Conservation (phyloP, 1,140 invertebrate species). For the Aphelenchoides avenae region DNA sequence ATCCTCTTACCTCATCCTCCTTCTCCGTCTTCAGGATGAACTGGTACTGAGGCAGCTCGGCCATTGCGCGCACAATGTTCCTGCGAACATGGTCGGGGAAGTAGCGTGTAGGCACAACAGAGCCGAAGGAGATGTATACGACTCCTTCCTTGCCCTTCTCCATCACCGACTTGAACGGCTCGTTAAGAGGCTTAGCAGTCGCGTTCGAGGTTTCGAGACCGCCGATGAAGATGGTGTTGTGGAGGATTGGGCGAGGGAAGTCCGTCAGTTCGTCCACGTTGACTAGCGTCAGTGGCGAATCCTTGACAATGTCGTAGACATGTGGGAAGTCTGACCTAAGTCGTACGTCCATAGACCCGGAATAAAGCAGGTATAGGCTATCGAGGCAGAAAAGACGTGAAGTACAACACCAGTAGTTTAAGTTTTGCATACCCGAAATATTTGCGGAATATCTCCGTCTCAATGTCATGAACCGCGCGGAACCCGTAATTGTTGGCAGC, state of each 20-base stretch:
- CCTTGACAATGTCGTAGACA: conserved; percentile 18
- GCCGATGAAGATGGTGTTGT: conserved; percentile 33
- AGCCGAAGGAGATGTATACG: conserved; percentile 28
- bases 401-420: too few species aligned
- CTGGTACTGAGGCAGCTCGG: conserved; percentile 22
- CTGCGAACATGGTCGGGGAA: conserved; percentile 14
- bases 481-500: too few species aligned
- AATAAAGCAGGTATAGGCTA: too few species aligned
- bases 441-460: too few species aligned
- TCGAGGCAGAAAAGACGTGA: too few species aligned
- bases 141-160: conserved; percentile 31
- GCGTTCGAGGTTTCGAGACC: conserved; percentile 23
- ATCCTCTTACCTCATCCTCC: conserved; percentile 15
- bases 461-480: too few species aligned
- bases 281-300: conserved; percentile 27
- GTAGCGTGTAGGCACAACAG: conserved; percentile 20
- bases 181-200: neutral
- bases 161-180: conserved; percentile 22
- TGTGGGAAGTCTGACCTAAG: conserved; percentile 39
- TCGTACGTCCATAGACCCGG: too few species aligned
- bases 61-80: conserved; percentile 20
- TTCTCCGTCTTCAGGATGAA: conserved; percentile 40
- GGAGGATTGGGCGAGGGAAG: conserved; percentile 27
- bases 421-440: too few species aligned
- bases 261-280: conserved; percentile 36